Conservation (phyloP, 2,888 invertebrate genomes). For the Cheilosia urbana region DNA sequence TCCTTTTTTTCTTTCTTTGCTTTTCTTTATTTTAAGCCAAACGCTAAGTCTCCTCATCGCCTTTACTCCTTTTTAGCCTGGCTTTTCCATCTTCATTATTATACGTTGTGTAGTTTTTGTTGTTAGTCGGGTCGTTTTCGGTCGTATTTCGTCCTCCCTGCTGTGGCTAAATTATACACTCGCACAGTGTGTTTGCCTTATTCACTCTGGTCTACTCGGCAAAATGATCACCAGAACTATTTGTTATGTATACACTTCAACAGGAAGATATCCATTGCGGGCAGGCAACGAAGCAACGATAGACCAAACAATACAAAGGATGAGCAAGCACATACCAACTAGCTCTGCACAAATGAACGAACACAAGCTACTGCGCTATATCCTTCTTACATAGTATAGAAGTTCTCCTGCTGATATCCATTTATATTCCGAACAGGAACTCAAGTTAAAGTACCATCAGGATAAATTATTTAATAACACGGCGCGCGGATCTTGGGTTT, state of each 20-base stretch:
- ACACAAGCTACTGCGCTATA: conserved; percentile 6
- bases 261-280: conserved; percentile 72
- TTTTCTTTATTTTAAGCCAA: conserved; percentile 17
- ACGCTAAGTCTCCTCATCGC: conserved; percentile 43
- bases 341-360: conserved; percentile 9
- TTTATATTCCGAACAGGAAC: conserved; percentile 75
- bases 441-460: conserved; percentile 76
- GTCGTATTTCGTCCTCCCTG: conserved; percentile 23
- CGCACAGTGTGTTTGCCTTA: conserved; percentile 13
- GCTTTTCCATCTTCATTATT: conserved; percentile 69
- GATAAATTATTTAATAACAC: conserved; percentile 76
- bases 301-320: conserved; percentile 51
- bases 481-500: conserved; percentile 70
- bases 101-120: conserved; percentile 41
- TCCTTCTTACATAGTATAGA: not conserved
- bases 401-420: conserved; percentile 61
- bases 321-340: conserved; percentile 11
- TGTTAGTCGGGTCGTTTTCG: conserved; percentile 10
- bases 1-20: conserved; percentile 5
- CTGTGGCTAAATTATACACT: conserved; percentile 67
- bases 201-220: not conserved
- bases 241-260: conserved; percentile 72
- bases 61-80: conserved; percentile 59
- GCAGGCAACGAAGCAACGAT: conserved; percentile 43
- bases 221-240: conserved; percentile 61